Base-by-base conservation (phyloP, 2,113 vertebrate species). In the Nothocercus nigrocapillus region DNA sequence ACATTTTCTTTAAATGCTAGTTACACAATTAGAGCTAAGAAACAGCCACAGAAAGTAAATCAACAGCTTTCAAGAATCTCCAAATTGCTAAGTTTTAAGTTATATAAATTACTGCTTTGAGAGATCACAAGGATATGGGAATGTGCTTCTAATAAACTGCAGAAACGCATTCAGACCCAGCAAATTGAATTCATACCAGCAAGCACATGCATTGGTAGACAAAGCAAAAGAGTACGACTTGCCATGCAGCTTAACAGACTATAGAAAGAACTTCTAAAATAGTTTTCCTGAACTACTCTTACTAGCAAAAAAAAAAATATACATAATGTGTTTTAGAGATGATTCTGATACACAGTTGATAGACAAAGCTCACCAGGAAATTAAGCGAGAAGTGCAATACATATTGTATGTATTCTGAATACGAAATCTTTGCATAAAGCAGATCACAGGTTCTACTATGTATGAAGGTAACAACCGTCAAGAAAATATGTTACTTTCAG, bases 121-220 rank as follows among this genome's bases (percentile, higher is more conserved):
- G 53, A 92, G 82, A 94, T 84, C 61, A 89, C 74, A 94, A 69
- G 24, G 49, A 82, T 75, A 86, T 28, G 56, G 82, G 44, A 91
- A 84, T 40, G 79, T 62, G 74, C 44, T 84, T 93, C 80, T 75
- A 94, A 94, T 93, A 93, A 93, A 94, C 53, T 72, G 28, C 85
- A 74, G 30, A 96, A 85, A 94, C 40, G 30, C 53, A 75, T 49
- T 89, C 49, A 27, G 47, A 78, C 86, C 67, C 74, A 90, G 77
- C 44, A 93, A 92, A 94, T 7, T 86, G 70, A 92, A 94, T 82
- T 93, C 86, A 89, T 93, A 92, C 74, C 44, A 88, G 76, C 47
- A 83, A 93, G 82, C 24, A 36, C 66, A 79, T 0, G 1, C 25
- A 79, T 30, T 58, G 64, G 24, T 2, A 86, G 56, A 88, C 56